phyloP scores from a whole-genome alignment of 2,113 vertebrate species.

The Lota lota region DNA sequence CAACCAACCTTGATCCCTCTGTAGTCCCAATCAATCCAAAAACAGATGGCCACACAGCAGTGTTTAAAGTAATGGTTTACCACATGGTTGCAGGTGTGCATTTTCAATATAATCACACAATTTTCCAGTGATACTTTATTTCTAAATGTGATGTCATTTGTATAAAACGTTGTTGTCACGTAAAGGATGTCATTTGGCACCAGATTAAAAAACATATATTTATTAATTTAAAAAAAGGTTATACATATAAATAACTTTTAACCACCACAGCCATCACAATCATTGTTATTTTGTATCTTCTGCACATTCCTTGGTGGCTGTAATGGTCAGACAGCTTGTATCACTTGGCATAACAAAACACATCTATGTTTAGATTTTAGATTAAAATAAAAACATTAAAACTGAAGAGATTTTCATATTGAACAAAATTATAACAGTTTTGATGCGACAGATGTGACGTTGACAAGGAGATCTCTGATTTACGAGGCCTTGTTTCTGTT shows the following conservation, averaged over 20 bases:
- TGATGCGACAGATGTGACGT: no score
- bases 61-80: not conserved
- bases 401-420: no score
- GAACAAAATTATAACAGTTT: no score
- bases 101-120: not conserved
- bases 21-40: not conserved
- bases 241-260: not conserved
- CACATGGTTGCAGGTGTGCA: not conserved
- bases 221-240: not conserved
- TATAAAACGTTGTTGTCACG: slow-evolving; percentile 14
- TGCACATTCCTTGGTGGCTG: slow-evolving; percentile 22
- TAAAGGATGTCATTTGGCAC: no score
- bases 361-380: no score
- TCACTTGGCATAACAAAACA: no score
- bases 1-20: no score
- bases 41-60: not conserved
- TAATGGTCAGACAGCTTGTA: slow-evolving; percentile 25
- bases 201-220: not conserved
- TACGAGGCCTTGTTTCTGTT: no score
- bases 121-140: not conserved
- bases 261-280: slow-evolving; percentile 34
- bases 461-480: no score
- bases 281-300: slow-evolving; percentile 36
- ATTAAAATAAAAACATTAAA: no score
- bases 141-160: slow-evolving; percentile 14